These are phyloP conservation scores for Anthopleura xanthogrammica DNA, from an alignment of 92 coral and sea anemone genomes.

Conservation along the genomic window DNA sequence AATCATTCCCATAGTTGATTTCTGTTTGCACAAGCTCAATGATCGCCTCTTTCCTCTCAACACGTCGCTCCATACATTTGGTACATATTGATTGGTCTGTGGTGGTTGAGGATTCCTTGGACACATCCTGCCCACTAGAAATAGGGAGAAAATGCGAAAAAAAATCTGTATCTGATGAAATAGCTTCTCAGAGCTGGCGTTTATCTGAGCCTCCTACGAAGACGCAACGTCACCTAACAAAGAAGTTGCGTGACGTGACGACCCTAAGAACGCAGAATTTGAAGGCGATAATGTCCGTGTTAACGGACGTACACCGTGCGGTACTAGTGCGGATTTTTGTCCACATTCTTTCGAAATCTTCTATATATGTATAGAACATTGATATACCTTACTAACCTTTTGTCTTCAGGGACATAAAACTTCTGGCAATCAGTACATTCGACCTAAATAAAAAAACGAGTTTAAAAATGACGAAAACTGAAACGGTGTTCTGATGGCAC, in stretches of 20 bases:
- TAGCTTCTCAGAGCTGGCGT: too few relatives aligned
- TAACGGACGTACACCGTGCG: too few relatives aligned
- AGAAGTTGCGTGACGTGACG: too few relatives aligned
- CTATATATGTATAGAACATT: too few relatives aligned
- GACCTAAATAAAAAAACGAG: constrained; percentile 41
- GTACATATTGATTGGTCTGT: constrained; percentile 56
- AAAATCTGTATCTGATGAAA: neutral
- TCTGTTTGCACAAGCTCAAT: constrained; percentile 96
- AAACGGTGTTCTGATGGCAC: neutral
- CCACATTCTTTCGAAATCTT: too few relatives aligned
- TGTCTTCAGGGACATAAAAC: constrained; percentile 59
- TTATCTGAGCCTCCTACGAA: too few relatives aligned
- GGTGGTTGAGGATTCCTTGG: constrained; percentile 2
- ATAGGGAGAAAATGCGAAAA: neutral
- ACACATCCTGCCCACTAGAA: constrained; percentile 16
- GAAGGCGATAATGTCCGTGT: too few relatives aligned
- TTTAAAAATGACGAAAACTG: neutral
- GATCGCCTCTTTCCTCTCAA: constrained; percentile 93
- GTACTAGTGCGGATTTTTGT: too few relatives aligned
- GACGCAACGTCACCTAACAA: too few relatives aligned
- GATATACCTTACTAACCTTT: neutral
- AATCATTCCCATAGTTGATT: constrained; percentile 89
- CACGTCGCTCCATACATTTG: constrained; percentile 79
- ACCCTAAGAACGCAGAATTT: too few relatives aligned
- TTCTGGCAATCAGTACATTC: constrained; percentile 88